Conservation (phyloP, 2,888 invertebrate species). For the Taenaris catops region DNA sequence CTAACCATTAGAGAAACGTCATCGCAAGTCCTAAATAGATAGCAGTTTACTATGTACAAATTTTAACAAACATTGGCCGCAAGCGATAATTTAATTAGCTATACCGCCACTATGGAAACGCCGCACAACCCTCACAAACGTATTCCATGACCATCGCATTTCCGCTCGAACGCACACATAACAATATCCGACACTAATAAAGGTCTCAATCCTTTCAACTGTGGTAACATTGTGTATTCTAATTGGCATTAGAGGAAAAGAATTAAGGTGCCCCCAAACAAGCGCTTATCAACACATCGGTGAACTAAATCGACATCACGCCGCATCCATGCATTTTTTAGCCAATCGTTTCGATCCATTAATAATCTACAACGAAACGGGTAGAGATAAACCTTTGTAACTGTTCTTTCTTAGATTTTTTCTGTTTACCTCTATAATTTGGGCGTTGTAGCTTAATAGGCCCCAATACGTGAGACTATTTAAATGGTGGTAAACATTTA, state of each 20-base stretch:
- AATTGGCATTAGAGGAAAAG: slow-evolving; percentile 75
- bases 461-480: too few relatives aligned
- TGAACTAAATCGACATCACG: slow-evolving; percentile 36
- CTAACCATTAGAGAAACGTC: too few relatives aligned
- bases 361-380: too few relatives aligned
- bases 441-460: too few relatives aligned
- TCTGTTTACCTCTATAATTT: too few relatives aligned
- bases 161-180: slow-evolving; percentile 54
- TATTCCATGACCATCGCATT: slow-evolving; percentile 33
- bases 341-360: too few relatives aligned
- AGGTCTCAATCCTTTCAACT: slow-evolving; percentile 64
- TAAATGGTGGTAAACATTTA: too few relatives aligned
- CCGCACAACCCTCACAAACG: slow-evolving; percentile 27
- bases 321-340: too few relatives aligned
- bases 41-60: too few relatives aligned
- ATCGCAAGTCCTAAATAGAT: too few relatives aligned
- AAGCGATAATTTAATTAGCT: slow-evolving; percentile 21
- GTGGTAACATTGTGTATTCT: slow-evolving; percentile 65
- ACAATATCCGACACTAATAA: slow-evolving; percentile 76
- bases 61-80: slow-evolving; percentile 7
- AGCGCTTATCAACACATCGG: slow-evolving; percentile 68
- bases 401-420: too few relatives aligned
- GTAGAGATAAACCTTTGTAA: too few relatives aligned
- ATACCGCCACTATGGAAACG: slow-evolving; percentile 16
- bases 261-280: slow-evolving; percentile 69